These are phyloP conservation scores for Helicoverpa armigera DNA, from an alignment of 1,140 invertebrate species.

Conservation along the genomic window DNA sequence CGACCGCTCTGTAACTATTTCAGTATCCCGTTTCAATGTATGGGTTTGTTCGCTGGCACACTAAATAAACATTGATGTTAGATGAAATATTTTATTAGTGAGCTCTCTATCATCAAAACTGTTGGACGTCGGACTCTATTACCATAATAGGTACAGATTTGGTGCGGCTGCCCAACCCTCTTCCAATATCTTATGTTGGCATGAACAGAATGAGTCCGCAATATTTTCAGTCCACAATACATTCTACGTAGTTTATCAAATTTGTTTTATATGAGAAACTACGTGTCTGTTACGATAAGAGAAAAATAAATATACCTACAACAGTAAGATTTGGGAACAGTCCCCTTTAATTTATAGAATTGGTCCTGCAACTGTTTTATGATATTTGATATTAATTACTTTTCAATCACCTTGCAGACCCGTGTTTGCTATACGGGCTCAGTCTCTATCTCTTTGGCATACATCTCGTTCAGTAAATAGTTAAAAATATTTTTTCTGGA, in stretches of 20 bases:
- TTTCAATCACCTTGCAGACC: too few species aligned
- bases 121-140: constrained; percentile 56
- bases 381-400: too few species aligned
- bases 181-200: constrained; percentile 62
- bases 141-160: constrained; percentile 64
- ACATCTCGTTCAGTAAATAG: too few species aligned
- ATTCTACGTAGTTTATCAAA: constrained; percentile 46
- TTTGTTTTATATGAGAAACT: constrained; percentile 33
- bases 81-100: constrained; percentile 46
- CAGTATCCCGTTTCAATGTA: constrained; percentile 27
- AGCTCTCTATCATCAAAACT: constrained; percentile 42
- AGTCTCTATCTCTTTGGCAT: too few species aligned
- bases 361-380: too few species aligned
- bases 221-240: constrained; percentile 58
- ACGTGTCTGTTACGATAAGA: background rate
- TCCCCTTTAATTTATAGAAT: too few species aligned
- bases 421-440: too few species aligned
- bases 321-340: too few species aligned
- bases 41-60: constrained; percentile 17
- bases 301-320: too few species aligned
- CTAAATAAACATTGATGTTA: constrained; percentile 45
- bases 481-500: too few species aligned
- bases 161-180: constrained; percentile 54
- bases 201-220: constrained; percentile 58
- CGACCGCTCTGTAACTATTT: constrained; percentile 14